Base-by-base conservation (phyloP, 2,113 vertebrate species). In the Loxodonta africana region DNA sequence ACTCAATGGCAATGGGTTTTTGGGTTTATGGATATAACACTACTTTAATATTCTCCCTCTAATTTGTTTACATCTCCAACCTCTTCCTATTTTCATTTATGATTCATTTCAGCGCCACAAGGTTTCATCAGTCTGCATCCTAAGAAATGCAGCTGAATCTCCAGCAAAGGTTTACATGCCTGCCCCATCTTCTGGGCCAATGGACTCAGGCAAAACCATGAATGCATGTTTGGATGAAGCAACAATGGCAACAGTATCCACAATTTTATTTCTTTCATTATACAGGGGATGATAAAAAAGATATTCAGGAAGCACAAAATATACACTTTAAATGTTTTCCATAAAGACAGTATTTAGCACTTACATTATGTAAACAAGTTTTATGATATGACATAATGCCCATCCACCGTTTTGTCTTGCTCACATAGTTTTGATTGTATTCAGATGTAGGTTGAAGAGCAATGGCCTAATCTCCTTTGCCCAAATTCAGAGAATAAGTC, bases 31-130 rank as follows among this genome's bases (percentile, higher is more conserved):
- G 53, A 90, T 90, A 95, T 97, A 97, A 96, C 1, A 97, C 11
- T 9, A 74, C n/a, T 96, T 97, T 95, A 94, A 88, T 88, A 95
- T 83, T 18, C 80, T 90, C 78, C 25, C 30, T 98, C 33, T 96
- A 67, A 96, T 96, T 97, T 97, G 96, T 98, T 97, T 97, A 90
- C 1, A 91, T 92, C 78, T 91, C 46, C 20, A 92, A 67, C 51
- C 18, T 93, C 78, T 93, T 90, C 8, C 87, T 96, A 96, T 86
- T 77, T 94, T 95, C 85, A 63, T 87, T 48, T 98, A 81, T 88
- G 96, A 96, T 97, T 97, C 92, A 84, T 97, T 94, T 53, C 28
- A 63, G 33, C 46, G 89, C 87, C 76, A 82, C 80, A 97, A 60
- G 86, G 14, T 93, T 95, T 80, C 57, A 96, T 93, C 76, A 87